These are phyloP conservation scores for Aphaenogaster floridana DNA, from an alignment of 1,140 invertebrate genomes.

Conservation along the genomic window DNA sequence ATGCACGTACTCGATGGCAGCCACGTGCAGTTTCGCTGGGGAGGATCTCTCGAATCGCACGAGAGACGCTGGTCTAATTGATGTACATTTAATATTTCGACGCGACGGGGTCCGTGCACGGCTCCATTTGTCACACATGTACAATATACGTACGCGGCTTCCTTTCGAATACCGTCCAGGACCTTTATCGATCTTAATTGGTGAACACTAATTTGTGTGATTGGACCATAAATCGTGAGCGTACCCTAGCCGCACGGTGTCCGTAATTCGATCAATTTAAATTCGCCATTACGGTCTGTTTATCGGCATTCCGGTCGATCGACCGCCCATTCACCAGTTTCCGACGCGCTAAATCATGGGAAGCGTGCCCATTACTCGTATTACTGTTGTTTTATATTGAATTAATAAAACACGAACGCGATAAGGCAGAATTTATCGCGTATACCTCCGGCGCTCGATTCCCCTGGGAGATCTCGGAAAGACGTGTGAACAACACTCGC, in stretches of 20 bases:
- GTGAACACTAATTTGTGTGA: conserved; percentile 18
- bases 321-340: neutral
- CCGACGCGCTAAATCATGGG: neutral
- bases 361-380: neutral
- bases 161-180: neutral
- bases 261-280: conserved; percentile 39
- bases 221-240: conserved; percentile 39
- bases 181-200: neutral
- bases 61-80: conserved; percentile 1
- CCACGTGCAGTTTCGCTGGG: neutral
- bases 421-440: neutral
- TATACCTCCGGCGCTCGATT: neutral
- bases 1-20: conserved; percentile 16
- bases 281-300: conserved; percentile 44
- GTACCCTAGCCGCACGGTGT: neutral
- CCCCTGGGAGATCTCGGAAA: neutral
- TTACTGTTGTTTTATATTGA: conserved; percentile 11
- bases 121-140: neutral
- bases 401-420: conserved; percentile 1
- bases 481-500: neutral
- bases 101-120: neutral
- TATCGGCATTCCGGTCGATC: neutral
- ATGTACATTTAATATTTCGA: conserved; percentile 16
- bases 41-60: neutral
- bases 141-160: neutral